Base-by-base conservation (phyloP, 2,888 invertebrate species). In the Cryptus armator region DNA sequence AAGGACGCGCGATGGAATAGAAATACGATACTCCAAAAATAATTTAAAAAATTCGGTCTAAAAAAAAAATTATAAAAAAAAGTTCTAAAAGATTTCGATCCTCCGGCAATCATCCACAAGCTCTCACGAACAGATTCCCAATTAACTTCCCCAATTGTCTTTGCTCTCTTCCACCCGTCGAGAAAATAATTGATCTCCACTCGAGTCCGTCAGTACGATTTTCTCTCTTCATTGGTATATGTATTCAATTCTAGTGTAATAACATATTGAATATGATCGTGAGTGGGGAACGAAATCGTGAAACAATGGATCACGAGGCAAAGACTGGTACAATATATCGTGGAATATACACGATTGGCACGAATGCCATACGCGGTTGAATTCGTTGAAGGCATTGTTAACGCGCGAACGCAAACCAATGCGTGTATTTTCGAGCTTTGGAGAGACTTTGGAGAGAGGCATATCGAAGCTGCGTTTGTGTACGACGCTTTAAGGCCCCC, bases 381-480 rank as follows among this genome's bases (percentile, higher is more conserved):
- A 62, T 29, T 62, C 59, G 24, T 16, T 81, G 68, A 32, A 68
- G 75, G 76, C 43, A 77, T 71, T 74, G 76, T 70, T 66, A 70
- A 71, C 48, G 75, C 46, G 76, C 59, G 81, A 79, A 68, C 77
- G 74, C 84, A 56, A 80, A 71, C 84, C 84, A 82, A 85, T 85
- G 74, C 81, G 82, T 86, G 77, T 70, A 81, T 56, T 86, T 72
- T 76, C 53, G 70, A 75, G 66, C 44, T 66, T 71, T 46, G 46
- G 43, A 14, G 43, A 14, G 24, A 24, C 24, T 9, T 12, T 19
- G n/a, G 66, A 44, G 66, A 16, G 66, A 85, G 89, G 87, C 86
- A 87, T 89, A 89, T 68, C 77, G 85, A 84, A 37, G 87, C 75
- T 75, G 46, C 68, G 37, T 62, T 19, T 71, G 37, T 71, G 51